Conservation (phyloP, 2,113 vertebrate genomes). For the Otolemur garnettii region DNA sequence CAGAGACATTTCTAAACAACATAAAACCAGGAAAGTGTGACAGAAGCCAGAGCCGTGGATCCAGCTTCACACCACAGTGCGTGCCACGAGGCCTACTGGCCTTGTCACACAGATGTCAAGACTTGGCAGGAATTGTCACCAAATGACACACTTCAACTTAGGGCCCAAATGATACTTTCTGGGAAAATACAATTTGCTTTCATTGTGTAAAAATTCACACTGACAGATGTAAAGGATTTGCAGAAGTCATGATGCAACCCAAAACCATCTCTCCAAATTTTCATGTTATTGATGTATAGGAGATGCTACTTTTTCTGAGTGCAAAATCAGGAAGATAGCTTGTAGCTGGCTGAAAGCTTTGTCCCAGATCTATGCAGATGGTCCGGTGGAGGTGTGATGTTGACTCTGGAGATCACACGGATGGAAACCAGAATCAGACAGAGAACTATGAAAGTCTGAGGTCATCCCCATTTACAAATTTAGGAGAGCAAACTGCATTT, state of each 20-base stretch:
- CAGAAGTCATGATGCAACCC: constrained; percentile 90
- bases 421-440: constrained; percentile 88
- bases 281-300: constrained; percentile 89
- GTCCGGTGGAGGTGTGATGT: constrained; percentile 88
- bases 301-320: constrained; percentile 88
- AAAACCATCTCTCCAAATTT: constrained; percentile 86
- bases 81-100: constrained; percentile 89
- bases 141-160: constrained; percentile 88
- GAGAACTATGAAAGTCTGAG: constrained; percentile 90
- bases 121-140: constrained; percentile 87
- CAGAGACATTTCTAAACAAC: constrained; percentile 53
- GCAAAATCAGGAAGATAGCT: constrained; percentile 90
- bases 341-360: constrained; percentile 91
- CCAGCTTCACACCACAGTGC: constrained; percentile 87
- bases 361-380: constrained; percentile 89
- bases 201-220: constrained; percentile 90
- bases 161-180: constrained; percentile 89
- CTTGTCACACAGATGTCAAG: constrained; percentile 88
- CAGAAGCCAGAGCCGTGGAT: constrained; percentile 84
- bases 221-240: constrained; percentile 89
- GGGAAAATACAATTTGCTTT: constrained; percentile 89
- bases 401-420: constrained; percentile 88
- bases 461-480: constrained; percentile 92
- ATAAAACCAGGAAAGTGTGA: constrained; percentile 55
- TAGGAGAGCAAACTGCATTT: constrained; percentile 91